Evolutionary conservation across 2,113 vertebrate genomes (phyloP), one percentile per base, ranked within the genome.

Genomic region (Dipodomys spectabilis): DNA sequence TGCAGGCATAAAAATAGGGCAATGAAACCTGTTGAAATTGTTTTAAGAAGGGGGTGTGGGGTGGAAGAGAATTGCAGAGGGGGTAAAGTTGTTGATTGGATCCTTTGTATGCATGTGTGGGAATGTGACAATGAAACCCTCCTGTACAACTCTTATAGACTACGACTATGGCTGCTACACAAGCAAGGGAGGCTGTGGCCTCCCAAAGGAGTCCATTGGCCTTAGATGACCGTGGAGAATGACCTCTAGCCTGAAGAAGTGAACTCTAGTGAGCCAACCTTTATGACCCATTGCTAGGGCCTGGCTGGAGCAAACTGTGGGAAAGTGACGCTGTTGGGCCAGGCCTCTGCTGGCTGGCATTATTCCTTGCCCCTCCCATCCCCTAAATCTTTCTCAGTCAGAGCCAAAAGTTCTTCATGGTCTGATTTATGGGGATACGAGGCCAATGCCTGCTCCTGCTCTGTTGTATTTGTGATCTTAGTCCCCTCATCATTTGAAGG

Each of bases 391-490:
- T 90, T 79, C 89, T 77, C 73, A 64, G 91, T 77, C 7, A 32
- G 81, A 96, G 90, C 85, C 86, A 82, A 71, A 35, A 72, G 75
- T 23, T 82, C 92, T 95, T 64, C 8, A 11, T 68, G 75, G 72
- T 49, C 84, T 95, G 95, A 97, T 90, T 86, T 95, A 96, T 95
- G 82, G 86, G 10, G 68, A 87, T 30, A 69, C 35, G 16, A 28
- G 27, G 81, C 62, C 88, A 75, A 83, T 69, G 9, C 5, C 75
- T 64, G 35, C 82, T 91, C 69, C 91, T 92, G 94, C 64, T 64
- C 73, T 78, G 64, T 77, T 80, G 25, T 27, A 30, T 73, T 65
- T 77, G 95, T 86, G 84, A 95, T 91, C 35, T 74, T 87, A 88
- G 25, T 62, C 49, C 93, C 49, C 44, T 20, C 25, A 30, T 28